These are phyloP conservation scores for Gastrophryne carolinensis DNA, from an alignment of 2,797 vertebrate genomes.

Conservation along the genomic window DNA sequence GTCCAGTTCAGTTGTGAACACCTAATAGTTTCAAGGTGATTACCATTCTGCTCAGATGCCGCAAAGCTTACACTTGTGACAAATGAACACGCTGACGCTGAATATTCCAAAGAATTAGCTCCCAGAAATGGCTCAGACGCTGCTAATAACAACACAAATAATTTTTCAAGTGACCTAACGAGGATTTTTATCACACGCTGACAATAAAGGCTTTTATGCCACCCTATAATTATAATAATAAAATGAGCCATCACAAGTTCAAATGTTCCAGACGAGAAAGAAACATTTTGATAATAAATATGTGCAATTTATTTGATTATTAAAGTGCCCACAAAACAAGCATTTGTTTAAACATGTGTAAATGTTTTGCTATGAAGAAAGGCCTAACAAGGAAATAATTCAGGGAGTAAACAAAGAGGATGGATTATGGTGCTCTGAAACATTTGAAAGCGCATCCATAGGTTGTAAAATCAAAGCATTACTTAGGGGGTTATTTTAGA, in stretches of 20 bases:
- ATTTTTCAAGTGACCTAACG: conserved; percentile 29
- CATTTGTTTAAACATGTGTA: neutral
- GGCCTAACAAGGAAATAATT: too few species aligned
- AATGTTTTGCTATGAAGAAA: neutral
- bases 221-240: conserved; percentile 26
- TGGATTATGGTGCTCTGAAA: too few species aligned
- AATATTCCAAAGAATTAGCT: neutral
- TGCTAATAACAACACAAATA: conserved; percentile 16
- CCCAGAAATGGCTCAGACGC: conserved; percentile 8
- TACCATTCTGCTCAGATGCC: conserved; percentile 4
- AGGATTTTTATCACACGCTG: conserved; percentile 26
- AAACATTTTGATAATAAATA: neutral
- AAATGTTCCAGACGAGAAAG: conserved; percentile 7
- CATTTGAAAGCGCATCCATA: too few species aligned
- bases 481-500: too few species aligned
- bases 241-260: conserved; percentile 11
- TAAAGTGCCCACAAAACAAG: neutral
- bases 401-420: too few species aligned
- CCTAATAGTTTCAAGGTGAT: conserved; percentile 29
- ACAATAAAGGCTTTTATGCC: conserved; percentile 11
- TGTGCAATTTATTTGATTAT: conserved; percentile 13
- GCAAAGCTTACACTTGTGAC: neutral
- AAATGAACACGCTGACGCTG: neutral
- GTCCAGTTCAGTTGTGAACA: neutral
- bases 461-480: too few species aligned